Percentiles rank a stretch among this genome's conserved stretches.
phyloP scores from a whole-genome alignment of 2,888 invertebrate species.

The Drosophila tanythrix region DNA sequence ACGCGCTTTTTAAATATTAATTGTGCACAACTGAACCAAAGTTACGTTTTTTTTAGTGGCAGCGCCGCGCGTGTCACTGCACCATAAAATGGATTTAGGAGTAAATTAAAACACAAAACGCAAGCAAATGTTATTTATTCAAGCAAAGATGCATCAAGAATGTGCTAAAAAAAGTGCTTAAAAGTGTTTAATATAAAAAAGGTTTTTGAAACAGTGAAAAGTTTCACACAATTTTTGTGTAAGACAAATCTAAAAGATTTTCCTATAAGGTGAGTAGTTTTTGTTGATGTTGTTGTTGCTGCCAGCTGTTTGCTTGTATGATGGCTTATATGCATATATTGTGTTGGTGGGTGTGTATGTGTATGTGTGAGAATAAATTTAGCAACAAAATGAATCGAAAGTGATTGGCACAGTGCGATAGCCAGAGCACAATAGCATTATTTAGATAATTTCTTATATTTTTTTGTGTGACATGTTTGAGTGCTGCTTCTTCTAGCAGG shows the following conservation, averaged over 20 bases:
- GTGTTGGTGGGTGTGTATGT: slow-evolving; percentile 23
- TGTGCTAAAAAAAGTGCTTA: slow-evolving; percentile 18
- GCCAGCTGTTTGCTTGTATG: slow-evolving; percentile 69
- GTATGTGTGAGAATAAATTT: slow-evolving; percentile 60
- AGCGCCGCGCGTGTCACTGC: slow-evolving; percentile 9
- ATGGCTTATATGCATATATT: slow-evolving; percentile 28
- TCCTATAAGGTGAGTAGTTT: slow-evolving; percentile 62
- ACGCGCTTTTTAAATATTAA: slow-evolving; percentile 17
- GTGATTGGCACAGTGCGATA: slow-evolving; percentile 55
- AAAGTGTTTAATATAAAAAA: slow-evolving; percentile 27
- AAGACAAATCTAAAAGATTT: slow-evolving; percentile 44
- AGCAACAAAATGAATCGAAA: slow-evolving; percentile 66
- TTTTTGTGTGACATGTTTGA: slow-evolving; percentile 28
- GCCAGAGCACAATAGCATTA: slow-evolving; percentile 23
- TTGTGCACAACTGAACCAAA: slow-evolving; percentile 10
- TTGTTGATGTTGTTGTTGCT: slow-evolving; percentile 45
- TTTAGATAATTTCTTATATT: slow-evolving; percentile 35
- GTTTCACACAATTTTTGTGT: slow-evolving; percentile 8
- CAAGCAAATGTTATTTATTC: slow-evolving; percentile 21
- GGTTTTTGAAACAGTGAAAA: slow-evolving; percentile 2
- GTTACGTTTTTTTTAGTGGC: neutral
- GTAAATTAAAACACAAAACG: slow-evolving; percentile 18
- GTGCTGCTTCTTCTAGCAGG: slow-evolving; percentile 22
- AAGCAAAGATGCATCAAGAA: slow-evolving; percentile 24
- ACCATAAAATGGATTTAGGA: slow-evolving; percentile 16